Conservation (phyloP, 2,113 vertebrate genomes). For the Gasterosteus aculeatus region DNA sequence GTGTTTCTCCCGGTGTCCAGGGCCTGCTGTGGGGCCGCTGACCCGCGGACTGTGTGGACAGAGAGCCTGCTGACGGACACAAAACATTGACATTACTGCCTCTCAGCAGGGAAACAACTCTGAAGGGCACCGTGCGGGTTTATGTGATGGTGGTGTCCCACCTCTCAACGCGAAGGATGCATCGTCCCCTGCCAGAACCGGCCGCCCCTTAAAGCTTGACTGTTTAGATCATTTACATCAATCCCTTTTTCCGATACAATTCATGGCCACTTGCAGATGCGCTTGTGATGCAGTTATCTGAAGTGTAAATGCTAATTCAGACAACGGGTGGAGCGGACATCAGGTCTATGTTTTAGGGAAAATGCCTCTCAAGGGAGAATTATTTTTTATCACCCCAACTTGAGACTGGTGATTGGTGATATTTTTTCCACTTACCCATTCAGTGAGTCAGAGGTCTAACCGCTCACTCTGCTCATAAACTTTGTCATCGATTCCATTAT, state of each 20-base stretch:
- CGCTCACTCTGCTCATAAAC: background rate
- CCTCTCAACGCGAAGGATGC: slow-evolving; percentile 20
- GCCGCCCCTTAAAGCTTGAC: background rate
- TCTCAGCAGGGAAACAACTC: slow-evolving; percentile 56
- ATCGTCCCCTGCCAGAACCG: background rate
- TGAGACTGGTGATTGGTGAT: too few relatives aligned
- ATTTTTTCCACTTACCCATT: background rate
- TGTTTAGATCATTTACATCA: background rate
- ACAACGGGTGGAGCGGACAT: background rate
- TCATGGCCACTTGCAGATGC: too few relatives aligned
- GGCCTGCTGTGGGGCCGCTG: slow-evolving; percentile 67
- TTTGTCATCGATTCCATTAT: too few relatives aligned
- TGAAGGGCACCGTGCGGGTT: slow-evolving; percentile 54
- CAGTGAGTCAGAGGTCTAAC: background rate
- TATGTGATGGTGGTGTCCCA: slow-evolving; percentile 23
- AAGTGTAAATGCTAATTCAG: background rate
- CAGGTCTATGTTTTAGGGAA: background rate
- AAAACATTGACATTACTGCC: slow-evolving; percentile 64
- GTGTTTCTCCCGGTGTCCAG: slow-evolving; percentile 58
- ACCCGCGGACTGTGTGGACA: slow-evolving; percentile 70
- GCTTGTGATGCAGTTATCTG: background rate
- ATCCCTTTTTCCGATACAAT: background rate
- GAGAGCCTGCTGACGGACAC: slow-evolving; percentile 73
- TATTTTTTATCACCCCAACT: too few relatives aligned
- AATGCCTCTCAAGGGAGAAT: too few relatives aligned